phyloP scores from a whole-genome alignment of 2,113 vertebrate species.

The Papio anubis region DNA sequence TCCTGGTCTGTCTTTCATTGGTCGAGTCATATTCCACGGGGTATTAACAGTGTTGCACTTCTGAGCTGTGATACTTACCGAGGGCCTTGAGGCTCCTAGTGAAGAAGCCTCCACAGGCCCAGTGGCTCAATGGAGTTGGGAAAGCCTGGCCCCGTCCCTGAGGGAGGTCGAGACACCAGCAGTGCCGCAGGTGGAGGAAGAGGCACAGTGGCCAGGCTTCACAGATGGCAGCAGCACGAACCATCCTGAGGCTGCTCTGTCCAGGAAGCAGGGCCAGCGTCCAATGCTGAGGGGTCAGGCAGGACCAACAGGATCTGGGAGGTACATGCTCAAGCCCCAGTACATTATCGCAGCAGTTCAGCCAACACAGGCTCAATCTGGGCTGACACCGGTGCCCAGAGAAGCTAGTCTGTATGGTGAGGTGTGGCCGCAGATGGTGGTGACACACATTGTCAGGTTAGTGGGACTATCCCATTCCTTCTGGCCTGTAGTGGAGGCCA shows the following conservation, averaged over 20 bases:
- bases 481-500: background rate
- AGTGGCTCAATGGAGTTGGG: background rate
- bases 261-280: background rate
- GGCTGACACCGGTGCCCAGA: background rate
- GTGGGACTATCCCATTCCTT: background rate
- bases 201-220: background rate
- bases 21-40: background rate
- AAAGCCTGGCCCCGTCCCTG: background rate
- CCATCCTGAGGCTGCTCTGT: background rate
- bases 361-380: background rate
- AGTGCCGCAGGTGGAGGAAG: background rate
- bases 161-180: background rate
- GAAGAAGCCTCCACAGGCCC: background rate
- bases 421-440: too few relatives aligned
- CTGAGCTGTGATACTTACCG: background rate
- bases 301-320: background rate
- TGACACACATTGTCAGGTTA: background rate
- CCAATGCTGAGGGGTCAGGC: background rate
- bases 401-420: too few relatives aligned
- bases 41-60: background rate
- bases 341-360: background rate
- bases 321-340: background rate
- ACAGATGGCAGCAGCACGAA: background rate
- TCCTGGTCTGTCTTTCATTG: background rate
- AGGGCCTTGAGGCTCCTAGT: background rate